Conservation (phyloP, 1,140 invertebrate genomes). For the Magallana ariakensis region DNA sequence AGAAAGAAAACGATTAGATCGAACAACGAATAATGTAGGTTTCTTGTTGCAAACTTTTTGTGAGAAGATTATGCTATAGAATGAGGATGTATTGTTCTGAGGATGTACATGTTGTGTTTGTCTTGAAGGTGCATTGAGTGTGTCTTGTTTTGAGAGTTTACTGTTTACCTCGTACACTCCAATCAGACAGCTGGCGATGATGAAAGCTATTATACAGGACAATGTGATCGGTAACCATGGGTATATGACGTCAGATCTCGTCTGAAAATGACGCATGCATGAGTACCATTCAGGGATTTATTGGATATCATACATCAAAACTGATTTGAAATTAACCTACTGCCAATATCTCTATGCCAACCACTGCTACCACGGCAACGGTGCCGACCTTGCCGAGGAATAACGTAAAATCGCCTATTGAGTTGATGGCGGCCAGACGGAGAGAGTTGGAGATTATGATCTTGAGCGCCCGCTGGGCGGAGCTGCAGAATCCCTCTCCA, state of each 20-base stretch:
- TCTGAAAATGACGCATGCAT: constrained; percentile 52
- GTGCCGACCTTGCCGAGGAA: constrained; percentile 94
- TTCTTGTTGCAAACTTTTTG: too few relatives aligned
- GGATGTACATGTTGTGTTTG: too few relatives aligned
- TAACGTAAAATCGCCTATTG: constrained; percentile 94
- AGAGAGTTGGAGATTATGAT: constrained; percentile 84
- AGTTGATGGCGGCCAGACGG: constrained; percentile 93
- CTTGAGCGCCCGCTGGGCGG: constrained; percentile 81
- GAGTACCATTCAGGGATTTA: too few relatives aligned
- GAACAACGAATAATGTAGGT: too few relatives aligned
- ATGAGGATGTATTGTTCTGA: too few relatives aligned
- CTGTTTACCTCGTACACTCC: constrained; percentile 91
- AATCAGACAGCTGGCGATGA: constrained; percentile 94
- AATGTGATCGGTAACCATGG: constrained; percentile 87
- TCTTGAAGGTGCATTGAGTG: too few relatives aligned
- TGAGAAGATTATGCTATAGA: too few relatives aligned
- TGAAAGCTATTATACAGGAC: constrained; percentile 91
- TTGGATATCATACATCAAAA: too few relatives aligned
- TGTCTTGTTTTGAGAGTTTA: too few relatives aligned
- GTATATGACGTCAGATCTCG: constrained; percentile 60
- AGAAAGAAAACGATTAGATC: neutral
- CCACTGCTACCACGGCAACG: constrained; percentile 81
- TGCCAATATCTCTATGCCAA: constrained; percentile 82
- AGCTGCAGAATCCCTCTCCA: constrained; percentile 85
- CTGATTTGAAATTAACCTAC: constrained; percentile 42